A percentile compares a stretch with the other conserved stretches of the same genome.
phyloP scores from a whole-genome alignment of 2,888 invertebrate species.

The Xestia ashworthii region DNA sequence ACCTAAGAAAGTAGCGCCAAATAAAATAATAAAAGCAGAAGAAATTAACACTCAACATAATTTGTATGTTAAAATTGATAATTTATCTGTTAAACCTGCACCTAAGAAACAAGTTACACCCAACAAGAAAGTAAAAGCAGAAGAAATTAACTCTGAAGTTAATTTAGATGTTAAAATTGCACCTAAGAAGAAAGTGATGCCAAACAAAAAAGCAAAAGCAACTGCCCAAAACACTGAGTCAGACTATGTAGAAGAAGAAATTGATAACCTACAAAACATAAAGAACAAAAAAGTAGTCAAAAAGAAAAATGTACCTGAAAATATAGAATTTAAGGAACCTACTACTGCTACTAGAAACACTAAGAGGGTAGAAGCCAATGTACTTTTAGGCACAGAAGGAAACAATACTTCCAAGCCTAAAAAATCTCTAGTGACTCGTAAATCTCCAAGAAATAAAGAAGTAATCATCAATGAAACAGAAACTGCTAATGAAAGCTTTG shows the following conservation, averaged over 20 bases:
- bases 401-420: constrained; percentile 36
- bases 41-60: constrained; percentile 36
- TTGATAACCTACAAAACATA: not conserved
- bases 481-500: constrained; percentile 26
- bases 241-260: constrained; percentile 6
- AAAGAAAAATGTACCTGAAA: constrained; percentile 16
- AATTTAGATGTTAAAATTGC: constrained; percentile 48
- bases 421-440: constrained; percentile 66
- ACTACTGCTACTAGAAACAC: constrained; percentile 37
- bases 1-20: constrained; percentile 45
- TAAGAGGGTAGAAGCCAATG: constrained; percentile 21
- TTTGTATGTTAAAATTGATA: constrained; percentile 42
- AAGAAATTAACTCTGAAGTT: constrained; percentile 14
- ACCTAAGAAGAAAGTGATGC: constrained; percentile 47
- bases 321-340: constrained; percentile 31
- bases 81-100: constrained; percentile 36
- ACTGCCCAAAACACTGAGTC: constrained; percentile 7
- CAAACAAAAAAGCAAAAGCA: constrained; percentile 46
- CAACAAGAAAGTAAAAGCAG: constrained; percentile 12
- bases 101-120: constrained; percentile 47
- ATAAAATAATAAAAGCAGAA: constrained; percentile 5
- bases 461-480: constrained; percentile 28
- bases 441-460: constrained; percentile 68
- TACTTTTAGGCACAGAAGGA: not conserved
- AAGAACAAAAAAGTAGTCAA: constrained; percentile 19